Evolutionary conservation across 2,113 vertebrate genomes (phyloP), one percentile per base, ranked within the genome.

Genomic region (Illadopsis cleaveri): DNA sequence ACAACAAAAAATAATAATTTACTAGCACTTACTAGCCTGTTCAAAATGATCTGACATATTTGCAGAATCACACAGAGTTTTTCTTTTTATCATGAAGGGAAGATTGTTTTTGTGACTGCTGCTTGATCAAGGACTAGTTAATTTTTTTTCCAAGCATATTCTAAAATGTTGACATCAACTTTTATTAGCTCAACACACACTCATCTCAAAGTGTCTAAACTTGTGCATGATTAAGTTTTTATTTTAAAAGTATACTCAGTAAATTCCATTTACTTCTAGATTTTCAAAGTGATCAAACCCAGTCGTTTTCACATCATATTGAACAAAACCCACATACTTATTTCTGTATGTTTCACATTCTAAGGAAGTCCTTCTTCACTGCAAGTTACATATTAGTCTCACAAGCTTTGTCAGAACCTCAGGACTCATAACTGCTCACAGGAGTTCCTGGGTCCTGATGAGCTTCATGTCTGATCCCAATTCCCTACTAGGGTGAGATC

Each of bases 31-130:
- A 96, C 89, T 90, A 91, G 76, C 75, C 90, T 94, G 90, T 97
- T 97, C 94, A 94, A 87, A 97, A 94, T 75, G 64, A 97, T 97
- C 92, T 88, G 97, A 92, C 83, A 83, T 44, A 94, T 93, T 93
- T 96, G 84, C 91, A 97, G 93, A 97, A 96, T 91, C 93, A 95
- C 90, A 87, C 25, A 70, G 45, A 44, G 89, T 27, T 94, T 96
- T 97, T 57, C 93, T 94, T 97, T 97, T 96, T 77, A 97, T 96
- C 88, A 91, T 54, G 60, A 93, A 94, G 82, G 60, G 40, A 95
- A 96, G 91, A 96, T 96, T 73, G 79, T 33, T 96, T 95, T 91
- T 95, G 88, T 96, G 92, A 96, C 71, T 96, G 88, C 51, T 94
- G 78, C 88, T 94, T 97, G 96, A 97, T 97, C 93, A 96, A 97